Base-by-base conservation (phyloP, 2,888 invertebrate species). In the Temnothorax ravouxi region DNA sequence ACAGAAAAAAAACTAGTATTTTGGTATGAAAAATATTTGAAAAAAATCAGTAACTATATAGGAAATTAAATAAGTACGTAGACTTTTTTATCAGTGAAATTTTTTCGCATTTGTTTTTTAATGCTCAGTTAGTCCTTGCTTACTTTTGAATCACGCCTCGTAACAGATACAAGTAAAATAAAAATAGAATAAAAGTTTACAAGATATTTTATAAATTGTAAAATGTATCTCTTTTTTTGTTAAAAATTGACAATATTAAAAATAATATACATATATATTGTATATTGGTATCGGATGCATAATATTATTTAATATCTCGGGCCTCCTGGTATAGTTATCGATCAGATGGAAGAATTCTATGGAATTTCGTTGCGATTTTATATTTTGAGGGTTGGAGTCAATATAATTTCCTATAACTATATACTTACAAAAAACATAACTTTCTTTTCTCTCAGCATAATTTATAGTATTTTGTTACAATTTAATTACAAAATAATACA, bases 331-430 rank as follows among this genome's bases (percentile, higher is more conserved):
- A 76, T 61, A 67, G 54, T 75, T n/a, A 62, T 84, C 77, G 71
- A 83, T 88, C 76, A 83, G 50, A 83, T 47, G 64, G 52, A 54
- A 83, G 52, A 56, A 84, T 62, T 54, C 69, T 64, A 69, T 71
- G 44, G 62, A 85, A 77, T 79, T 72, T 87, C 64, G 52, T 83
- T 64, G 47, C 29, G 11, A 56, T 11, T 41, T 71, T 54, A 21
- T 25, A 11, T 54, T 71, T 54, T 15, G 18, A 67, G 5, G 15
- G 2, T 67, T 34, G 18, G 13, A 66, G 4, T 1, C 21, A 2
- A 38, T 25, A 71, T 38, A 54, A 54, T 54, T 71, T 69, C 1
- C 52, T 69, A 52, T 34, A 34, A 52, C 52, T 15, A 8, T 21
- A 21, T 64, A 64, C 41, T 64, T 64, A 67, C 29, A 67, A 34